Conservation (phyloP, 2,797 vertebrate species). For the Euthynnus affinis region DNA sequence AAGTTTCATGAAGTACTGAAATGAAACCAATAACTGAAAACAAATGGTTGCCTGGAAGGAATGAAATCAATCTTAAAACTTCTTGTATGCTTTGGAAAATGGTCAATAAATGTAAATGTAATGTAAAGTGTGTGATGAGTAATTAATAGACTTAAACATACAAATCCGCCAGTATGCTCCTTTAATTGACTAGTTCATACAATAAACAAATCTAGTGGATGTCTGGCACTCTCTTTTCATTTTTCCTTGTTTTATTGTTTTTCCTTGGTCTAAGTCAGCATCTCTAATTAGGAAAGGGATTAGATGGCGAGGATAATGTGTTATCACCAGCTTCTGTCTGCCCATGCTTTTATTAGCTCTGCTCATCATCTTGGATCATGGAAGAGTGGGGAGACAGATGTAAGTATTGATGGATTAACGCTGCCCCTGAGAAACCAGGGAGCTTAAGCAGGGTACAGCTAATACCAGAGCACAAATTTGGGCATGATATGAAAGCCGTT, state of each 20-base stretch:
- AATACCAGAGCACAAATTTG: conserved; percentile 48
- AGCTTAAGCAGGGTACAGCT: conserved; percentile 46
- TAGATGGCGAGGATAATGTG: conserved; percentile 72
- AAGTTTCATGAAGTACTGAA: conserved; percentile 27
- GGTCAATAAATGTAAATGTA: background rate
- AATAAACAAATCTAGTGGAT: conserved; percentile 25
- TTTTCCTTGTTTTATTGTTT: conserved; percentile 27
- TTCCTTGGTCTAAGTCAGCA: conserved; percentile 43
- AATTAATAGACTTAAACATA: conserved; percentile 17
- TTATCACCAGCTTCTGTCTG: conserved; percentile 71
- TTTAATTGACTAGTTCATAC: conserved; percentile 29
- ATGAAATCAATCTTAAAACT: conserved; percentile 20
- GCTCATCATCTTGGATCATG: conserved; percentile 62
- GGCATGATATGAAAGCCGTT: conserved; percentile 6
- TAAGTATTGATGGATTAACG: conserved; percentile 64
- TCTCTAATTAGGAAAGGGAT: conserved; percentile 76
- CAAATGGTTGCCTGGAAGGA: conserved; percentile 37
- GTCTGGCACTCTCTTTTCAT: conserved; percentile 20
- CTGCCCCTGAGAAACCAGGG: conserved; percentile 39
- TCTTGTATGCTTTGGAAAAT: conserved; percentile 9
- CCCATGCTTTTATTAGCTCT: conserved; percentile 74
- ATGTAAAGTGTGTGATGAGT: conserved; percentile 15
- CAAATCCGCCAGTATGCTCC: conserved; percentile 10
- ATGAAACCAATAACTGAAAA: conserved; percentile 41
- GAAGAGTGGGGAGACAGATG: conserved; percentile 45